Base-by-base conservation (phyloP, 2,888 invertebrate species). In the Ditylenchus weischeri region DNA sequence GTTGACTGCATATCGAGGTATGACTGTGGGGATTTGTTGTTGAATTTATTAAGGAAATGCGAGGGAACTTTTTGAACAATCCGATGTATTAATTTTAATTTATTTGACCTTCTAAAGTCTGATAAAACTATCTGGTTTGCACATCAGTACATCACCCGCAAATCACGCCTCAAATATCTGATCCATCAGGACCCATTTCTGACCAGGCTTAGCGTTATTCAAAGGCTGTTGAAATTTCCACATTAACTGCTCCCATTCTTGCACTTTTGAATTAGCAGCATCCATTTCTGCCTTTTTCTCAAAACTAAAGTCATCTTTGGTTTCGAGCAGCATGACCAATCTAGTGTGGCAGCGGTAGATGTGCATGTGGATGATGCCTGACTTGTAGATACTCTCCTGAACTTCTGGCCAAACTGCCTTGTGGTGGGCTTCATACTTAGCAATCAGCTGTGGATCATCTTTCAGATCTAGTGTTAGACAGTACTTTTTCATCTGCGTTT, bases 171-270 rank as follows among this genome's bases (percentile, higher is more conserved):
- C 54, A 29, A 54, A 54, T 15, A 54, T 54, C n/a, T 54, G 11
- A 18, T 54, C 54, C 54, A 54, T 54, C 7, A 54, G 54, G 11
- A 54, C 54, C 54, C 54, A 54, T 54, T 54, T 54, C n/a, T 54
- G 54, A 18, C 54, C 54, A 11, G 54, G 54, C 11, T 54, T 18
- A 11, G 54, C 54, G 10, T 54, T 29, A 11, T 10, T 10, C 29
- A 54, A 21, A 11, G 54, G 54, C 54, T 54, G 54, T 29, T 54
- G 54, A 10, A 54, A 54, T n/a, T 54, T 54, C 54, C 54, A 54
- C 54, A 54, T 54, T 11, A 54, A n/a, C n/a, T 54, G 23, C 54
- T 54, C 54, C 54, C 54, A 54, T 54, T 54, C 15, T 6, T 29
- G 54, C 2, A 54, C 54, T 54, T 54, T 54, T 29, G 54, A 7